Base-by-base conservation (phyloP, 2,113 vertebrate species). In the Ammodytes marinus region DNA sequence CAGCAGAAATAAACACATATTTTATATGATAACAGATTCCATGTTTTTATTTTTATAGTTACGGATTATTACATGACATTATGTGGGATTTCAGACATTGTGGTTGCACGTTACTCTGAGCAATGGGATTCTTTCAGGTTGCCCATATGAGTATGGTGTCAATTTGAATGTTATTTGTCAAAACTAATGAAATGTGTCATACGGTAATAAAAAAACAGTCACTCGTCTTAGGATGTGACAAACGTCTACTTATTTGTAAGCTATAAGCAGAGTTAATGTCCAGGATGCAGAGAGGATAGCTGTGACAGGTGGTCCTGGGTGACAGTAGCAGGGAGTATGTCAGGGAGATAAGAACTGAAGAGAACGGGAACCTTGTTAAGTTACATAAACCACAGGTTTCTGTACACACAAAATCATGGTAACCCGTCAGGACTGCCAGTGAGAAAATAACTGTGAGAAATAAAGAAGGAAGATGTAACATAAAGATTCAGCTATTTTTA, bases 241-340 rank as follows among this genome's bases (percentile, higher is more conserved):
- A 43, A 63, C 46, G n/a, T 19, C 9, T 14, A 12, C 35, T 64
- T 5, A 40, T 74, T 46, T 61, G 0, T 12, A 52, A 74, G 39
- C 45, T 67, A 47, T 40, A 8, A 19, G 6, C 50, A 50, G 27
- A 57, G 10, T 52, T 46, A 64, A 50, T 71, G 59, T 17, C 15
- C 3, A 1, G 40, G 27, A 55, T 42, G 13, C 3, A 42, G 19
- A 35, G 35, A 19, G 47, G 53, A 53, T 4, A 19, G 39, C 47
- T 73, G 80, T 15, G 54, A 61, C 55, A 61, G 35, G 53, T 50
- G 76, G 47, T 19, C 61, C 39, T 79, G 64, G 60, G 67, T 54
- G 71, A 75, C 71, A 53, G 27, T 27, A 27, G 52, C 70, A 47
- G 52, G 46, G 12, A 46, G 55, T 17, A 55, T 35, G 43, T 63